These are phyloP conservation scores for Sinhomidia bicolor DNA, from an alignment of 2,888 invertebrate genomes.

Conservation along the genomic window DNA sequence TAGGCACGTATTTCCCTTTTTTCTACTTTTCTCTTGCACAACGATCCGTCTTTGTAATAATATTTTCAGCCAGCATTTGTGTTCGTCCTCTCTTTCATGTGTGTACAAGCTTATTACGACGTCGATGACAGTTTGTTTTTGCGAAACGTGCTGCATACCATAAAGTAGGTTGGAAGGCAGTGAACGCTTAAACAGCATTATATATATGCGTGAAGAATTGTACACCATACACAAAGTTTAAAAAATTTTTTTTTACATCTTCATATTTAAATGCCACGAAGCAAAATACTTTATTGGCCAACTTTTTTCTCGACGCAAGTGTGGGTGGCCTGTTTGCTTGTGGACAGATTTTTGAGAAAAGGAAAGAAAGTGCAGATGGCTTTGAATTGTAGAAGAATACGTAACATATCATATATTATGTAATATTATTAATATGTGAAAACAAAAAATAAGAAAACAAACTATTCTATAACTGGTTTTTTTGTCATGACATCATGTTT, in stretches of 20 bases:
- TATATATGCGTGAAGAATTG: too few relatives aligned
- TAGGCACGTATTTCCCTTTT: neutral
- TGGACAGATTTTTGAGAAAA: neutral
- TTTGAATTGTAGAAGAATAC: conserved; percentile 4
- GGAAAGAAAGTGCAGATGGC: conserved; percentile 20
- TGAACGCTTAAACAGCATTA: too few relatives aligned
- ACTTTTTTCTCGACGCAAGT: neutral
- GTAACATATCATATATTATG: too few relatives aligned
- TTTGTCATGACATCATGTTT: neutral
- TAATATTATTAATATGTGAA: neutral
- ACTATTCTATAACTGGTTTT: neutral
- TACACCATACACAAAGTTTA: neutral
- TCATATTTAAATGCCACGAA: neutral
- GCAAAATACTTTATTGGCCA: conserved; percentile 1
- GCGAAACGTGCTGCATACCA: too few relatives aligned
- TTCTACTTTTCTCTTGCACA: neutral
- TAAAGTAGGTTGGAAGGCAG: too few relatives aligned
- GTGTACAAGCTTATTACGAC: neutral
- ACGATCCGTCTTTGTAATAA: neutral
- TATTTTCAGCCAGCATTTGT: neutral
- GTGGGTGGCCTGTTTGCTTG: neutral
- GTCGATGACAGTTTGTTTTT: too few relatives aligned
- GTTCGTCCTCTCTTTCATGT: neutral
- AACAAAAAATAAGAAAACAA: neutral
- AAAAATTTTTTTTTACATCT: neutral